Evolutionary conservation across 2,797 vertebrate species (phyloP), one percentile per base, ranked within the genome.

Genomic region (Hemibagrus guttatus): DNA sequence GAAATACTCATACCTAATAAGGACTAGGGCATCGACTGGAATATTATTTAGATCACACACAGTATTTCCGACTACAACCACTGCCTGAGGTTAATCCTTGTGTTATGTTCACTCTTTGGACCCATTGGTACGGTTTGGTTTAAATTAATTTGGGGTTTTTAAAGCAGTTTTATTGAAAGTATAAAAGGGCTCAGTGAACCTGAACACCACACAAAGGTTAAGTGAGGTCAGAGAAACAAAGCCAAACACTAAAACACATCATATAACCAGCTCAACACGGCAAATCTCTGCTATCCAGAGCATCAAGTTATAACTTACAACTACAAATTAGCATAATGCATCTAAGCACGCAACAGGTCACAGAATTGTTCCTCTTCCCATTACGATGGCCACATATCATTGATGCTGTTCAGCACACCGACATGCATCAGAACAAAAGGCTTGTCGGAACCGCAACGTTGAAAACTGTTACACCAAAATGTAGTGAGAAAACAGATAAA

Each of bases 401-500:
- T 59, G 46, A n/a, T 75, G 72, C 19, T 76, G 49, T 31, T 54
- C 14, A 54, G 12, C 46, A 31, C 28, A 56, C 1, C 35, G 63
- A 28, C 13, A 46, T 13, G 39, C 39, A 28, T 28, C 31, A 39
- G 26, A 7, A 74, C 42, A 56, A 79, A 72, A 74, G 79, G 79
- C 42, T 2, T 54, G n/a, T 69, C 12, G 52, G 59, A 81, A 61
- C 21, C 42, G 8, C 28, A 61, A 78, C 28, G 31, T 54, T 66
- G 61, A 61, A 59, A 61, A 35, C 78, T 80, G 78, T 80, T 80
- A 26, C 13, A 63, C 35, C 78, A n/a, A 61, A 61, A 42, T 13
- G 17, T n/a, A 3, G 6, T 61, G 71, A 79, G 6, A 49, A 23
- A 84, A 84, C 54, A 28, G 85, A 35, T 79, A 74, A 31, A 86